A percentile compares a stretch with the other conserved stretches of the same genome.
Evolutionary conservation across 2,113 vertebrate genomes (phyloP).

Genomic region (Semicossyphus pulcher): DNA sequence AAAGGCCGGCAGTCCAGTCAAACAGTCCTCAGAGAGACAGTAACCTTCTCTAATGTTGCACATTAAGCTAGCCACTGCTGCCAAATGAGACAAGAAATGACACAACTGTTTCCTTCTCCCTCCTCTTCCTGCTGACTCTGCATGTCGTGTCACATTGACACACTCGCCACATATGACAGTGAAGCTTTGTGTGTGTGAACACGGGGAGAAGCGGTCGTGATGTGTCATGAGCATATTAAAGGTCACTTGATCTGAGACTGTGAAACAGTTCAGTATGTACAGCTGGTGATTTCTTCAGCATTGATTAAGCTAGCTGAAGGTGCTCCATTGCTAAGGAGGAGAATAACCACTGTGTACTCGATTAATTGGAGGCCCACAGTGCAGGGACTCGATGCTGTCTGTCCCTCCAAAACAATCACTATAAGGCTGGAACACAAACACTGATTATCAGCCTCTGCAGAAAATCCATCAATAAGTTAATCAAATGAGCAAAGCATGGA

Average conservation of each 20-base stretch:
- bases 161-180: neutral
- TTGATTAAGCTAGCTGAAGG: neutral
- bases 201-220: neutral
- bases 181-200: neutral
- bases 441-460: slow-evolving; percentile 12
- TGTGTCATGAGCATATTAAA: slow-evolving; percentile 3
- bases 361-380: slow-evolving; percentile 21
- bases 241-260: neutral
- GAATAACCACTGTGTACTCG: slow-evolving; percentile 32
- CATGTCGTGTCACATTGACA: slow-evolving; percentile 1
- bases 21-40: neutral
- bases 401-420: slow-evolving; percentile 21
- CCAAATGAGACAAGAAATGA: slow-evolving; percentile 24
- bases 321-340: neutral
- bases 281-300: neutral
- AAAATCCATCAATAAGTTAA: slow-evolving; percentile 51
- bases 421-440: neutral
- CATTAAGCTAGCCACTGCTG: slow-evolving; percentile 8
- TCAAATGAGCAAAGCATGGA: slow-evolving; percentile 30
- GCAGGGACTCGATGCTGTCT: neutral
- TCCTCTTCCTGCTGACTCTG: slow-evolving; percentile 40
- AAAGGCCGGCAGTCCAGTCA: neutral
- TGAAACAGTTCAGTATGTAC: neutral
- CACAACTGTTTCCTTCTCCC: neutral
- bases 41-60: neutral